Conservation (phyloP, 1,140 invertebrate species). For the Ptiloglossa arizonensis region DNA sequence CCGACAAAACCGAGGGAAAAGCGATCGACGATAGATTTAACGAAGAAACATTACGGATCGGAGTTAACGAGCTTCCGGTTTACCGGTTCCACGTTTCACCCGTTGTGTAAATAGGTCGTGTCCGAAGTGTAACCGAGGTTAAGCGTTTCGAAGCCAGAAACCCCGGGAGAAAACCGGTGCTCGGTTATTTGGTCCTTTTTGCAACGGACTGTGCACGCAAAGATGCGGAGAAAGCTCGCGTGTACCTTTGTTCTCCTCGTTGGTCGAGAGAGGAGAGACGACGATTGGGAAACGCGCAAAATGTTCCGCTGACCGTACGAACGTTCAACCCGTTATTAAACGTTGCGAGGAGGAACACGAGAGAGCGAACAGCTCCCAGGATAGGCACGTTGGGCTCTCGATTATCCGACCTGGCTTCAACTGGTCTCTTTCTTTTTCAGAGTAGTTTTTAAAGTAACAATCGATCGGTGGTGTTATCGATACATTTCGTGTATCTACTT, state of each 20-base stretch:
- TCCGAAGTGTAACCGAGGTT: constrained; percentile 40
- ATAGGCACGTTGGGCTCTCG: too few relatives aligned
- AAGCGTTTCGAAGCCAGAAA: constrained; percentile 28
- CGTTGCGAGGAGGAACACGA: neutral
- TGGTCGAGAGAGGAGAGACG: neutral
- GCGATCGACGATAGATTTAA: neutral
- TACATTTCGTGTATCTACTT: too few relatives aligned
- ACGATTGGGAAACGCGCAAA: constrained; percentile 21
- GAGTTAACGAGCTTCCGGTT: constrained; percentile 51
- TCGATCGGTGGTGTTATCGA: too few relatives aligned
- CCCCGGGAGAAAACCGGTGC: constrained; percentile 28
- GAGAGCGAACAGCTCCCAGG: too few relatives aligned
- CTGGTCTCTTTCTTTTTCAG: too few relatives aligned
- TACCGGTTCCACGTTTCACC: constrained; percentile 31
- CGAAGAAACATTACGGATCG: constrained; percentile 45
- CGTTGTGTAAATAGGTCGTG: constrained; percentile 40
- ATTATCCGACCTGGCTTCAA: too few relatives aligned
- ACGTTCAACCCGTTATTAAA: constrained; percentile 18
- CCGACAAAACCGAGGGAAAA: neutral
- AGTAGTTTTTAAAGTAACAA: too few relatives aligned
- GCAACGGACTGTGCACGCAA: neutral
- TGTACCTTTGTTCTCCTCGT: constrained; percentile 28
- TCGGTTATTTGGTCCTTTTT: constrained; percentile 1
- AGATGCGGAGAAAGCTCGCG: constrained; percentile 18
- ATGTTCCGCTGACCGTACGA: constrained; percentile 13